These are phyloP conservation scores for Volucella inflata DNA, from an alignment of 2,888 invertebrate genomes.

Conservation along the genomic window DNA sequence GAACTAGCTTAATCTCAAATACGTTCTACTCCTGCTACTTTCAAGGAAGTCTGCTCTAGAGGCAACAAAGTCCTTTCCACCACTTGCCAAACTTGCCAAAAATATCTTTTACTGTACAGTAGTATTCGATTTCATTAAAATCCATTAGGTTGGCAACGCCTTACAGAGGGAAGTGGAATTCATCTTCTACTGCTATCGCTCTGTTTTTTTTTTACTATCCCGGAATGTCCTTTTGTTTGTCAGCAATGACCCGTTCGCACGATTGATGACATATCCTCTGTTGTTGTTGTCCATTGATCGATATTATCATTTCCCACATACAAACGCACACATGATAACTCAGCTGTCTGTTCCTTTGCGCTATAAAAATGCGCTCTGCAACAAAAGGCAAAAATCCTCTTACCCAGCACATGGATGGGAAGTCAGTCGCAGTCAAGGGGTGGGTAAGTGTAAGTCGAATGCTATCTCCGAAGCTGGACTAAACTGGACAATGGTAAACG, in stretches of 20 bases:
- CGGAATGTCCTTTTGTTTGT: conserved; percentile 74
- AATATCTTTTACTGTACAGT: no score
- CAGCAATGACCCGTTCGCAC: conserved; percentile 72
- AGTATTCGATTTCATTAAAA: no score
- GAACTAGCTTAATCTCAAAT: no score
- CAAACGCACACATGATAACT: background rate
- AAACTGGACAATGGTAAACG: conserved; percentile 33
- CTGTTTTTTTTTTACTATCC: conserved; percentile 70
- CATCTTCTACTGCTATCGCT: conserved; percentile 3
- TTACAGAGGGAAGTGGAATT: background rate
- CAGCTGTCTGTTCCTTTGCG: background rate
- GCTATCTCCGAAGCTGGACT: conserved; percentile 13
- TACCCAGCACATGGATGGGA: conserved; percentile 12
- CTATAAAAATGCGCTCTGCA: conserved; percentile 62
- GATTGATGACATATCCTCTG: conserved; percentile 69
- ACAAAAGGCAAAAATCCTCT: conserved; percentile 71
- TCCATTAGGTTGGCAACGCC: no score
- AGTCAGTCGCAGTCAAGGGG: conserved; percentile 1
- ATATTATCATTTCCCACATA: conserved; percentile 60
- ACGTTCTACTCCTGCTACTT: no score
- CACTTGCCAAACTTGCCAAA: no score
- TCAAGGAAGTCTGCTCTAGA: no score
- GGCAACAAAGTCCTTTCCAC: no score
- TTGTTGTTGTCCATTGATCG: conserved; percentile 65
- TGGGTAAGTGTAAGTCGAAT: conserved; percentile 38